These are phyloP conservation scores for Eristalis tenax DNA, from an alignment of 2,888 invertebrate genomes.

Conservation along the genomic window DNA sequence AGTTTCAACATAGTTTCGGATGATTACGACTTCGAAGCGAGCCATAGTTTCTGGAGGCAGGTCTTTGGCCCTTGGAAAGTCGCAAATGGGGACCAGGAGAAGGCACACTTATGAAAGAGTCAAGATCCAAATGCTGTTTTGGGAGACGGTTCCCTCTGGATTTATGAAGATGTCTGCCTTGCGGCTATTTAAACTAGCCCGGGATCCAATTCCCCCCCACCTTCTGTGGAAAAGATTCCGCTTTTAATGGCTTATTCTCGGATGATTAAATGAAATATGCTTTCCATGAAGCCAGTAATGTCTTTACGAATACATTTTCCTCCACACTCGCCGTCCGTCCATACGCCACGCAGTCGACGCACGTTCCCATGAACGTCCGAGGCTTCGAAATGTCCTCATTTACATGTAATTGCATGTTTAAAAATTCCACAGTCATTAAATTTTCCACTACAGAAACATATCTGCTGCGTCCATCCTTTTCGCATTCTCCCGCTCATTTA, in stretches of 20 bases:
- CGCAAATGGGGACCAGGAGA: too few relatives aligned
- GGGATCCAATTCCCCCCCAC: not conserved
- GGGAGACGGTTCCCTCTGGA: too few relatives aligned
- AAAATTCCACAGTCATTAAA: conserved; percentile 17
- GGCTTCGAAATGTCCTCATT: not conserved
- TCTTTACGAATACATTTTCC: not conserved
- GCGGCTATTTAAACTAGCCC: too few relatives aligned
- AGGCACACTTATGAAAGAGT: too few relatives aligned
- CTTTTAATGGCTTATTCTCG: not conserved
- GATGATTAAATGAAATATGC: not conserved
- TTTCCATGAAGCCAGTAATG: not conserved
- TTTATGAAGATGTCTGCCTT: too few relatives aligned
- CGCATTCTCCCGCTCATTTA: not conserved
- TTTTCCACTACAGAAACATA: not conserved
- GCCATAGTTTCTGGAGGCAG: too few relatives aligned
- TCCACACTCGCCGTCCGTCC: not conserved
- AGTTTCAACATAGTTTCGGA: too few relatives aligned
- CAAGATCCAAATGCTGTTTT: too few relatives aligned
- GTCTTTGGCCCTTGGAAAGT: too few relatives aligned
- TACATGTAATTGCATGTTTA: conserved; percentile 8
- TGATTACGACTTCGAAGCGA: too few relatives aligned
- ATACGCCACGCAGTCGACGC: not conserved
- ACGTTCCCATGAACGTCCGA: not conserved
- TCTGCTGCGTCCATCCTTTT: not conserved
- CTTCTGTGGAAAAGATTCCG: not conserved